Base-by-base conservation (phyloP, 2,113 vertebrate species). In the Brachyhypopomus occidentalis region DNA sequence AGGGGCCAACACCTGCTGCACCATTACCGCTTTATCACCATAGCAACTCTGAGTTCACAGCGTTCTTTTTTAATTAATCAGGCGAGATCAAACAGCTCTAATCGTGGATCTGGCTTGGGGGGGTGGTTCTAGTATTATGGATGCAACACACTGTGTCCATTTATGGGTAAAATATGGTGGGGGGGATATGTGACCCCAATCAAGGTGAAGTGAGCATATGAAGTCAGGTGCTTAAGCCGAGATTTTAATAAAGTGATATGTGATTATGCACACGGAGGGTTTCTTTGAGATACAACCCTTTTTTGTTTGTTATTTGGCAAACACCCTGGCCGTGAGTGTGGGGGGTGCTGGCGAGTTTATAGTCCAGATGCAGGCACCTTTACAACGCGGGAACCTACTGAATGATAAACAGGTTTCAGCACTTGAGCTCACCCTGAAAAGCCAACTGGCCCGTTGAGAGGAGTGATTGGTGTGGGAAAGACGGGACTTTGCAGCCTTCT, bases 351-450 rank as follows among this genome's bases (percentile, higher is more conserved):
- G 72, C 17, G 36, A 60, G 75, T 92, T 91, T 91, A 91, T 89
- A 83, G 83, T 85, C 90, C 91, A 92, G 90, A 92, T 93, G 92
- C 81, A 75, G 55, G 82, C 77, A 20, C 87, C 89, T 52, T 52
- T 52, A 52, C 81, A 85, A 89, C 83, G 86, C 77, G 81, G 86
- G 86, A 90, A 87, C 87, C 84, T 16, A 52, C 84, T 81, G 66
- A 62, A 19, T 81, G 80, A 79, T 88, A 81, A 79, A 87, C 88
- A 87, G 79, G 78, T 87, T 88, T 87, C 85, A 90, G 89, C 91
- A 93, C 91, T 89, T 91, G 89, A 78, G 25, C 59, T 90, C 83
- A 66, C 84, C 86, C 85, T 84, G 87, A 89, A 91, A 91, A 90
- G 56, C 70, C 81, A 80, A 87, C 82, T 30, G 77, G 79, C 85